phyloP scores from a whole-genome alignment of 2,888 invertebrate species.

The Encarsia formosa region DNA sequence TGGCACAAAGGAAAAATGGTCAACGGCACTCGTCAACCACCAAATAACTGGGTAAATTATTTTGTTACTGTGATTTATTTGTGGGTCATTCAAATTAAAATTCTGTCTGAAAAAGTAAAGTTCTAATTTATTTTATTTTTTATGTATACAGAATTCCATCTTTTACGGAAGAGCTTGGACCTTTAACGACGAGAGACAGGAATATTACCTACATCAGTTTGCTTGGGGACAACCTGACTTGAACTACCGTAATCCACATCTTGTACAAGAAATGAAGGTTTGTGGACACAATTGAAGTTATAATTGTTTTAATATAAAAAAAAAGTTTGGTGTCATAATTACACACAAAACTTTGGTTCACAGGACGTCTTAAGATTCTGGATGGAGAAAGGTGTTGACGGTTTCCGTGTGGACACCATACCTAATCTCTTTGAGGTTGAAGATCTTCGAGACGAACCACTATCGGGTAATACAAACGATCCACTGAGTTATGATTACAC shows the following conservation, averaged over 20 bases:
- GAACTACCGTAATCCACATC: constrained; percentile 67
- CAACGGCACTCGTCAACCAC: constrained; percentile 55
- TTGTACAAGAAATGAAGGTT: constrained; percentile 66
- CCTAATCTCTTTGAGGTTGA: constrained; percentile 54
- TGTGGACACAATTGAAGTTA: no score
- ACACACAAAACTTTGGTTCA: no score
- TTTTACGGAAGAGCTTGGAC: constrained; percentile 73
- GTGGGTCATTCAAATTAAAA: neutral
- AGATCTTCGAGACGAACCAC: constrained; percentile 57
- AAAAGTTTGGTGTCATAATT: no score
- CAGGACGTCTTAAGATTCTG: constrained; percentile 64
- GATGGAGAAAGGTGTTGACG: constrained; percentile 71
- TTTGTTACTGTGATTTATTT: neutral
- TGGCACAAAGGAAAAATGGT: constrained; percentile 65
- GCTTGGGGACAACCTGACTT: constrained; percentile 72
- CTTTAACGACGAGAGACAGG: constrained; percentile 62
- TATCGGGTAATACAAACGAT: constrained; percentile 48
- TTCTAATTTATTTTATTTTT: constrained; percentile 13
- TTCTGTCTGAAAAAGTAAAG: neutral
- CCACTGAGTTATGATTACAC: constrained; percentile 56
- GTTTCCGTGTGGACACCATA: constrained; percentile 69
- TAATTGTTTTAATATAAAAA: no score
- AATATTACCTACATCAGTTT: constrained; percentile 79
- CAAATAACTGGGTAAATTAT: constrained; percentile 71
- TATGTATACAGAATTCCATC: constrained; percentile 53